Conservation (phyloP, 2,797 vertebrate species). For the Lepilemur septentrionalis region DNA sequence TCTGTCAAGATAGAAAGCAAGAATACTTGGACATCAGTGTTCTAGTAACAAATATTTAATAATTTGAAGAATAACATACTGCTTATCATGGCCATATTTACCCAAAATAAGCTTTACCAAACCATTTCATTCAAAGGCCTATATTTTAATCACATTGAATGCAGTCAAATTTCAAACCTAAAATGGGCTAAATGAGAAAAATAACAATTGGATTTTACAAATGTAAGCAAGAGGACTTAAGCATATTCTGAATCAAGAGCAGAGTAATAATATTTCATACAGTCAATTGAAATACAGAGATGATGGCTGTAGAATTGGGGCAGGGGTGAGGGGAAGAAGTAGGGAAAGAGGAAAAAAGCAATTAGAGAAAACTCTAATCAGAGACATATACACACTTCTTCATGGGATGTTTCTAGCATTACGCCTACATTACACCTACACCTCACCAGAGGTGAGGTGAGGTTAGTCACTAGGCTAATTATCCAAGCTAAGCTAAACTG, state of each 20-base stretch:
- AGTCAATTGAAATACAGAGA: not conserved
- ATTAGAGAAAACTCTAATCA: not conserved
- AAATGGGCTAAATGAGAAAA: not conserved
- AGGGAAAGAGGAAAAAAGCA: not conserved
- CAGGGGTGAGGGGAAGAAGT: not conserved
- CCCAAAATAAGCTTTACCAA: slow-evolving; percentile 6
- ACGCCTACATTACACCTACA: not conserved
- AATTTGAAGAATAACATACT: not conserved
- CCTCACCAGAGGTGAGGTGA: not conserved
- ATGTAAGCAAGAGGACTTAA: not conserved
- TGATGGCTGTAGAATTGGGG: not conserved
- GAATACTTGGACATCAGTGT: not conserved
- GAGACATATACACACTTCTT: not conserved
- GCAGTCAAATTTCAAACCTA: not conserved
- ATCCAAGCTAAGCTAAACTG: not conserved
- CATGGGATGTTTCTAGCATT: not conserved
- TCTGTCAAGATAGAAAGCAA: slow-evolving; percentile 81
- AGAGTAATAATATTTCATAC: not conserved
- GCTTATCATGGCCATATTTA: not conserved
- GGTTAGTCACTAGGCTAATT: not conserved
- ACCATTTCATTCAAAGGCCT: slow-evolving; percentile 18
- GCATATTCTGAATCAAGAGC: not conserved
- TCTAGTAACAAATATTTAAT: not conserved
- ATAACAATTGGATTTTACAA: not conserved
- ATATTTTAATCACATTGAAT: not conserved